Evolutionary conservation across 2,888 invertebrate genomes (phyloP), one percentile per base, ranked within the genome.

Genomic region (Lucinisca nassula): DNA sequence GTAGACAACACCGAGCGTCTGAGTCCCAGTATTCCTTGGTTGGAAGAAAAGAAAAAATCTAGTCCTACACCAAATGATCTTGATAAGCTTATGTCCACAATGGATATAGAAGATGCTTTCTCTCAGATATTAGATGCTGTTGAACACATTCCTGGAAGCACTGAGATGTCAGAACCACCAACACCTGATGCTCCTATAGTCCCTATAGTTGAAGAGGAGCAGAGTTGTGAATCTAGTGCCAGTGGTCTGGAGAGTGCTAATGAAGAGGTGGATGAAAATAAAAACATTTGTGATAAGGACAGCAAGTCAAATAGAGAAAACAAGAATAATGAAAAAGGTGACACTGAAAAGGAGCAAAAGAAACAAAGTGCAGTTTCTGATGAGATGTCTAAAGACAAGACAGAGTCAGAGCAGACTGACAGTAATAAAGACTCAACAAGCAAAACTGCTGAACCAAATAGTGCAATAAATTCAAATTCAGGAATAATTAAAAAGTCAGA

Each of bases 101-200:
- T 92, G 82, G 92, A 92, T 84, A 92, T 93, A 58, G 93, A 93
- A 79, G 88, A 90, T 24, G 92, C 92, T 14, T 93, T 93, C 74
- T 90, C 92, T 3, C 90, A 93, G 75, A 90, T 93, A 58, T 82
- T 93, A 27, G 91, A 90, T 82, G 93, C 90, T 40, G 91, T 93
- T n/a, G 92, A 93, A 4, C 79, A 88, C 0, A 58, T 73, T 40
- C 85, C 85, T 17, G 82, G 67, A n/a, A 49, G 61, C 2, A 84
- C 73, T 35, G 49, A 35, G 12, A 74, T 10, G 1, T 74, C 74
- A 58, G 61, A 38, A 49, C 35, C 73, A 10, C 27, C 37, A 17
- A 45, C 79, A 35, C 58, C 83, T 27, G 88, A 88, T 40, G 58
- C 58, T 79, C 79, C 84, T 35, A 90, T 88, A 24, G 58, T 82